These are phyloP conservation scores for Eurypyga helias DNA, from an alignment of 2,113 vertebrate genomes.

Conservation along the genomic window DNA sequence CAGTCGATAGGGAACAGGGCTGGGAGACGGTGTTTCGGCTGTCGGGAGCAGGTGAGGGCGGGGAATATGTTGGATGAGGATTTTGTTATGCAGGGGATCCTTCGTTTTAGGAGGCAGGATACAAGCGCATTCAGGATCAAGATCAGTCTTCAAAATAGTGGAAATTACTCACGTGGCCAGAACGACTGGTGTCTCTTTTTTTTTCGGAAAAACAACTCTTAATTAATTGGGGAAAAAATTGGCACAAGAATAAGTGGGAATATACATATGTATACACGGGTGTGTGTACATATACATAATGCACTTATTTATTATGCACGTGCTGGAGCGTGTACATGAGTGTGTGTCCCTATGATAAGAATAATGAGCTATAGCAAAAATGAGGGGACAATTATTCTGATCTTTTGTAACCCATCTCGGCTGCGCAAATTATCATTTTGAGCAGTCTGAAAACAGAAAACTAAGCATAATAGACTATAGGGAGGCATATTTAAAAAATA, in stretches of 20 bases:
- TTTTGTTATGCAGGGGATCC: not conserved
- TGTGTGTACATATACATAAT: not conserved
- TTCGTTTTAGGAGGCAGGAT: not conserved
- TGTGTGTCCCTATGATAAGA: conserved; percentile 27
- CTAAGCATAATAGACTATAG: not conserved
- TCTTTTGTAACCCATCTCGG: conserved; percentile 1
- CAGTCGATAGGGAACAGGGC: fast-evolving
- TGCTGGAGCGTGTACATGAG: not conserved
- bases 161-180: not conserved
- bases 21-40: not conserved
- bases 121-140: not conserved
- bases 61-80: not conserved
- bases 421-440: conserved; percentile 8
- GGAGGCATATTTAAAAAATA: conserved; percentile 7
- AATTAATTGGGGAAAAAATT: conserved; percentile 19
- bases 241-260: not conserved
- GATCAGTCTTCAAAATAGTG: not conserved
- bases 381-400: conserved; percentile 2
- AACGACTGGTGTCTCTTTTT: not conserved
- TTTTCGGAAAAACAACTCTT: not conserved
- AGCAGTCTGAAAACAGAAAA: conserved; percentile 1
- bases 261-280: not conserved
- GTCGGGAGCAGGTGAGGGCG: not conserved
- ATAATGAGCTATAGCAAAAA: conserved; percentile 45
- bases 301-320: conserved; percentile 11